Percentiles rank a stretch among this genome's conserved stretches.
phyloP scores from a whole-genome alignment of 2,113 vertebrate genomes.

The Mesoclemmys tuberculata region DNA sequence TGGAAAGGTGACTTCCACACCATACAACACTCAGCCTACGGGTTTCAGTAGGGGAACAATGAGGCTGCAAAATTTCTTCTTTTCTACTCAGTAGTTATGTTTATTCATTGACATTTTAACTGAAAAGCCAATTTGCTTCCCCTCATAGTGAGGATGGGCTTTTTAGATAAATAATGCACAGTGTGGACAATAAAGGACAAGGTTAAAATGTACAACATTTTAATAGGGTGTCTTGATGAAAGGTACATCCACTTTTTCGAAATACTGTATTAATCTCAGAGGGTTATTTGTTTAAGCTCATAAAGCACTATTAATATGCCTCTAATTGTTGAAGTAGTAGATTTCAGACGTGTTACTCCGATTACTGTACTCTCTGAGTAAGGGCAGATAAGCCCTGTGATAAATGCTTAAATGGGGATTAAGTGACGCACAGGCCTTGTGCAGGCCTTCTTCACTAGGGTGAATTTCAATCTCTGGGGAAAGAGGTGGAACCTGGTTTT shows the following conservation, averaged over 20 bases:
- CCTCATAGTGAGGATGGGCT: slow-evolving; percentile 47
- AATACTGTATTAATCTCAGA: slow-evolving; percentile 60
- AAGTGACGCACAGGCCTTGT: neutral
- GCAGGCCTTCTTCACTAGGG: neutral
- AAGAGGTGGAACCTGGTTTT: neutral
- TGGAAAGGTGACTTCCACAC: neutral
- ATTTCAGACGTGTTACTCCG: slow-evolving; percentile 18
- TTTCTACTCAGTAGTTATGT: slow-evolving; percentile 8
- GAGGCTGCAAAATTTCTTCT: neutral
- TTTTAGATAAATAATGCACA: slow-evolving; percentile 76
- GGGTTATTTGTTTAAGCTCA: neutral
- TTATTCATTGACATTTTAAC: slow-evolving; percentile 70
- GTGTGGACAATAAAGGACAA: slow-evolving; percentile 72
- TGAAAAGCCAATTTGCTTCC: slow-evolving; percentile 71
- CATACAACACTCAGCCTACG: neutral
- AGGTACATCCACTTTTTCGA: slow-evolving; percentile 65
- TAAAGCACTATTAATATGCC: neutral
- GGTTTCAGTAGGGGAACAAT: neutral
- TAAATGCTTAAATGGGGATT: neutral
- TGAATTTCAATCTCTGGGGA: neutral
- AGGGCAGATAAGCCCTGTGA: neutral
- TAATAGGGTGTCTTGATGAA: slow-evolving; percentile 67
- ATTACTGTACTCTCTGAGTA: neutral
- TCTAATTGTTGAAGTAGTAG: slow-evolving; percentile 2
- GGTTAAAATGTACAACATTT: slow-evolving; percentile 74